These are phyloP conservation scores for Panagrolaimus sp. DNA, from an alignment of 1,140 invertebrate species.

Conservation along the genomic window DNA sequence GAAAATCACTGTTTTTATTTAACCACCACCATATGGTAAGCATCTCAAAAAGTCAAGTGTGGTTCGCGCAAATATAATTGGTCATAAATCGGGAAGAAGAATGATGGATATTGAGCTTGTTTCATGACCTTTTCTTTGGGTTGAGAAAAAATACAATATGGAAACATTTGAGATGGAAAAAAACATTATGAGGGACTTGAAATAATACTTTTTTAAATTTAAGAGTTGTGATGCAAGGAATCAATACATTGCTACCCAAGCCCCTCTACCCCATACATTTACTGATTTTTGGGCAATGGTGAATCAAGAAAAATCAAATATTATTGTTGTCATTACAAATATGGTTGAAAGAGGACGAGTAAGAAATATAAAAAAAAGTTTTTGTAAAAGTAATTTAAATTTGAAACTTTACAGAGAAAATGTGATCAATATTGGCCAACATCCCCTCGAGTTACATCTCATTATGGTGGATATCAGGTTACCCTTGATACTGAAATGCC, in stretches of 20 bases:
- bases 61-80: no score
- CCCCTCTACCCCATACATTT: slow-evolving; percentile 78
- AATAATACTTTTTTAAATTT: slow-evolving; percentile 22
- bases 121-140: no score
- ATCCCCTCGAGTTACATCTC: slow-evolving; percentile 22
- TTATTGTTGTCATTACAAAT: slow-evolving; percentile 84
- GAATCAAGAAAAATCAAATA: slow-evolving; percentile 71
- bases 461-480: slow-evolving; percentile 43
- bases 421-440: slow-evolving; percentile 53
- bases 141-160: no score
- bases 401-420: slow-evolving; percentile 42
- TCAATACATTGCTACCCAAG: slow-evolving; percentile 82
- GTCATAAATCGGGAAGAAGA: no score
- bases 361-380: slow-evolving; percentile 15
- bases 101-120: no score
- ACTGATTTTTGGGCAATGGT: slow-evolving; percentile 89
- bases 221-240: slow-evolving; percentile 51
- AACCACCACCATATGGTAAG: background rate
- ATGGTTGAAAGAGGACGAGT: slow-evolving; percentile 70
- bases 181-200: no score
- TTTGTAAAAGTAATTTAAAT: background rate
- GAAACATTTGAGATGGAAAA: no score
- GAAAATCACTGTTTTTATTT: background rate
- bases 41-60: slow-evolving; percentile 5
- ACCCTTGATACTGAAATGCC: slow-evolving; percentile 38